phyloP scores from a whole-genome alignment of 2,113 vertebrate species.

The Oncorhynchus nerka region DNA sequence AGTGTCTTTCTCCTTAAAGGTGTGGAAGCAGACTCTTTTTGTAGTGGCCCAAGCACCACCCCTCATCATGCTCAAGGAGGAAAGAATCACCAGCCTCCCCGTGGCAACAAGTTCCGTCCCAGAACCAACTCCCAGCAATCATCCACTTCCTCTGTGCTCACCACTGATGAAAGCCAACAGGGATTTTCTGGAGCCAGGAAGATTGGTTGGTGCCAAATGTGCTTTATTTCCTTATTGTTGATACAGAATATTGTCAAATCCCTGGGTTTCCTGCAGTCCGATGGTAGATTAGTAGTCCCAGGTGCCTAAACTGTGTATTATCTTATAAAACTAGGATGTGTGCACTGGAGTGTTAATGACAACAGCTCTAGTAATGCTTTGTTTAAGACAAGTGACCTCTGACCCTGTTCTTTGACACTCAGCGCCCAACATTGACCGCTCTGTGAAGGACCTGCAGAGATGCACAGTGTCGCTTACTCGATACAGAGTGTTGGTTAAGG shows the following conservation, averaged over 20 bases:
- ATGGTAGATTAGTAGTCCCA: no score
- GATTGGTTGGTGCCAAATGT: constrained; percentile 71
- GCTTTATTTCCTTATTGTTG: not conserved
- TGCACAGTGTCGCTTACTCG: constrained; percentile 90
- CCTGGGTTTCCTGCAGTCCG: no score
- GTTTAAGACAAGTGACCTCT: not conserved
- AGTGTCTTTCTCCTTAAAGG: constrained; percentile 54
- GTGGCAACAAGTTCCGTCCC: constrained; percentile 73
- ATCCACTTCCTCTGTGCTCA: constrained; percentile 29
- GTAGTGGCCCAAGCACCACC: constrained; percentile 68
- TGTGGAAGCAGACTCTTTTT: constrained; percentile 71
- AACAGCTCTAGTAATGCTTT: no score
- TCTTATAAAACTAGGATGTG: no score
- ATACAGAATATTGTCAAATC: no score
- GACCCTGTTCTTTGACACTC: constrained; percentile 5
- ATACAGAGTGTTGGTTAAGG: constrained; percentile 90
- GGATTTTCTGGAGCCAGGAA: constrained; percentile 78
- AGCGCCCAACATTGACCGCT: constrained; percentile 93
- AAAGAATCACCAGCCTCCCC: constrained; percentile 60
- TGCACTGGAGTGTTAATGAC: no score
- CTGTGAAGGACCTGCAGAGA: constrained; percentile 93
- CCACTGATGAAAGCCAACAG: constrained; percentile 63
- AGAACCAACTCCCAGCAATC: constrained; percentile 62
- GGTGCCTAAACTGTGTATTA: no score
- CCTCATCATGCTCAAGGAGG: constrained; percentile 41